Evolutionary conservation across 1,140 invertebrate genomes (phyloP), one percentile per base, ranked within the genome.

Genomic region (Danaus melanippus): DNA sequence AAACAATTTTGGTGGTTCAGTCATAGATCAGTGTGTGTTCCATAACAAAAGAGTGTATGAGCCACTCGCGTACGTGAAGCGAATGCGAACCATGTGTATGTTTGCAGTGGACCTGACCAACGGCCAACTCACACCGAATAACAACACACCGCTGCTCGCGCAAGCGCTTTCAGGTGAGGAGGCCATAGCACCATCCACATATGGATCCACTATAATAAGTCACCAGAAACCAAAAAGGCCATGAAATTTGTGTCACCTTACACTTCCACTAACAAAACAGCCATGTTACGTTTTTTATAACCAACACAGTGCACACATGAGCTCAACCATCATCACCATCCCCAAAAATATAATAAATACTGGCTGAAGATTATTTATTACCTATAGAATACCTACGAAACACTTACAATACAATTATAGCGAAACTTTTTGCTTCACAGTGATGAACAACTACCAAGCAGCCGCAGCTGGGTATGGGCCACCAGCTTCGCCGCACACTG

Each of bases 401-500:
- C 9, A 12, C 1, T 40, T 10, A 50, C 39, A 48, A 47, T 11
- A 44, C 21, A 10, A 21, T 47, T 32, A 58, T 10, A 41, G 32
- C 21, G 21, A 5, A 32, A 32, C 21, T 32, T 39, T 46, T 15
- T 43, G 12, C 12, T 53, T 39, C 65, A 50, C 92, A 96, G 95
- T 97, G 88, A 96, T 97, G 93, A 97, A 96, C 90, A 97, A 96
- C 90, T 96, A 97, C 88, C 94, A 93, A 83, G 93, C 93, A 46
- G 92, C 92, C 63, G 93, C 93, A 44, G 93, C 84, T 12, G 92
- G 92, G 46, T 94, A 92, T 69, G 94, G 92, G 65, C 89, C 90
- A 40, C 89, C 89, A 47, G 88, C 88, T 71, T 86, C 90, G 74
- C 87, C 90, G 82, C 85, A 90, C 87, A 86, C 87, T 69, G 87